Evolutionary conservation across 2,888 invertebrate species (phyloP).

Genomic region (Troilus luridus): DNA sequence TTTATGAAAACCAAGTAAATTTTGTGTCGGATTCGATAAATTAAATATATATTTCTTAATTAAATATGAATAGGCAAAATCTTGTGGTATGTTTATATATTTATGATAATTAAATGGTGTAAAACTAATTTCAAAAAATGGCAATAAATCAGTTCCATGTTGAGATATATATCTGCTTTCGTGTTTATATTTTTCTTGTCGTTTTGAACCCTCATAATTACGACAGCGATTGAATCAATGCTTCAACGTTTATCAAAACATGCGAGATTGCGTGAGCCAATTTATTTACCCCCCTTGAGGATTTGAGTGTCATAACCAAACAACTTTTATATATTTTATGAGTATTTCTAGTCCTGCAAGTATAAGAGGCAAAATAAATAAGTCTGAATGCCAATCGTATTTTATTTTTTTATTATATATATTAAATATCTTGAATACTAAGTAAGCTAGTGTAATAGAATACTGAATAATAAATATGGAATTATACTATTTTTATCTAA

Average conservation of each 20-base stretch:
- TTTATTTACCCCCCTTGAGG: neutral
- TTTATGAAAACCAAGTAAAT: no score
- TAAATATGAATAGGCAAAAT: no score
- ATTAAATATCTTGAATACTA: no score
- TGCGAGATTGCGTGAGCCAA: slow-evolving; percentile 11
- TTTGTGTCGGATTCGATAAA: no score
- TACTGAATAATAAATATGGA: no score
- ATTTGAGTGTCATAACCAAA: neutral
- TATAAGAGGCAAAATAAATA: neutral
- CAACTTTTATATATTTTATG: neutral
- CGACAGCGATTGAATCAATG: slow-evolving; percentile 7
- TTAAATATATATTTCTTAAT: no score
- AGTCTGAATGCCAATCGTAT: neutral
- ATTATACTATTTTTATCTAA: no score
- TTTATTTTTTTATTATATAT: no score
- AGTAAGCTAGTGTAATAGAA: no score
- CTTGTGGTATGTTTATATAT: neutral
- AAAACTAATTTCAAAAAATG: neutral
- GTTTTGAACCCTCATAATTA: neutral
- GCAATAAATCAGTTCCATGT: neutral
- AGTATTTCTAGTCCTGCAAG: no score
- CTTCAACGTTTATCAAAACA: slow-evolving; percentile 3
- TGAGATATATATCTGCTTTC: neutral
- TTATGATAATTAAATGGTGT: neutral
- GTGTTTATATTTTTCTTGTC: slow-evolving; percentile 25